Evolutionary conservation across 2,888 invertebrate species (phyloP).

Genomic region (Lycaena phlaeas): DNA sequence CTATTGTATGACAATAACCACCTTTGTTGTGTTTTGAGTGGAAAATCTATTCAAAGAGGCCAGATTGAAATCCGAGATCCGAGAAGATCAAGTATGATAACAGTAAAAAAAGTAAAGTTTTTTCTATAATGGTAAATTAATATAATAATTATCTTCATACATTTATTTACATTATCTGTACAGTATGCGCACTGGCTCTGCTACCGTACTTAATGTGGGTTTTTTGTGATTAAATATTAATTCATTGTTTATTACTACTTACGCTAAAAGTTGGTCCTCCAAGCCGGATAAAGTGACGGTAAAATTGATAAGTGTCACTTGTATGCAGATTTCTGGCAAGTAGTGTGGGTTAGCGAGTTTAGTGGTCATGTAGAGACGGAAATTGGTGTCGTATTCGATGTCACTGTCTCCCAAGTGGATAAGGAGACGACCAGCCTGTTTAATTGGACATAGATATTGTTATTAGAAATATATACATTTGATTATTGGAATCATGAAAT

Average conservation of each 20-base stretch:
- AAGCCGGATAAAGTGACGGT: conserved; percentile 91
- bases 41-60: no score
- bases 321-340: conserved; percentile 92
- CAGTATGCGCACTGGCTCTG: no score
- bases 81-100: no score
- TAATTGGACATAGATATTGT: not conserved
- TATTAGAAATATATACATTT: not conserved
- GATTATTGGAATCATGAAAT: no score
- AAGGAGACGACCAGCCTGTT: conserved; percentile 85
- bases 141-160: no score
- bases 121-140: no score
- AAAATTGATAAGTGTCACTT: conserved; percentile 94
- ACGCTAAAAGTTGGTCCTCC: conserved; percentile 93
- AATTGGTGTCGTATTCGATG: conserved; percentile 91
- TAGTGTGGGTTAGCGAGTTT: conserved; percentile 95
- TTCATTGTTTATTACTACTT: conserved; percentile 42
- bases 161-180: no score
- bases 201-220: no score
- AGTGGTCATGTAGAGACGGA: conserved; percentile 91
- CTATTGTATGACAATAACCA: no score
- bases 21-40: no score
- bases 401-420: conserved; percentile 89
- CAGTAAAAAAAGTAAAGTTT: no score
- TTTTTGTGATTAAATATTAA: not conserved
- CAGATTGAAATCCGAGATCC: no score